Conservation (phyloP, 2,113 vertebrate species). For the Paedocypris sp. region DNA sequence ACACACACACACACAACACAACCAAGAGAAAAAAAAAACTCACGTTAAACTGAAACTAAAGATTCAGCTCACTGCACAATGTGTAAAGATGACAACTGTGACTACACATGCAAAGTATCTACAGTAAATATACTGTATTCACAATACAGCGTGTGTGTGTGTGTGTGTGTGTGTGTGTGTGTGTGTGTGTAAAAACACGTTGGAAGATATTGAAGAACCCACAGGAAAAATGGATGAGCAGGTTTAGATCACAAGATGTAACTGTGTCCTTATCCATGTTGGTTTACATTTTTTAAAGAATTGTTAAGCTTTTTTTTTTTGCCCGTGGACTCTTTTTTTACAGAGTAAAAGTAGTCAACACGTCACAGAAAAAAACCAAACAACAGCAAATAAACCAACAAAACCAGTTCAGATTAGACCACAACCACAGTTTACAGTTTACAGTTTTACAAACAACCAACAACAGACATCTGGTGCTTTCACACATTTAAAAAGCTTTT, state of each 20-base stretch:
- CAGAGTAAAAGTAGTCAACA: conserved; percentile 34
- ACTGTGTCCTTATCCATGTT: neutral
- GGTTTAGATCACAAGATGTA: neutral
- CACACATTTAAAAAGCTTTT: no score
- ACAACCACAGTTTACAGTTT: neutral
- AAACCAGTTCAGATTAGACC: conserved; percentile 2
- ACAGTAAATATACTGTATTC: neutral
- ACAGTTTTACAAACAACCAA: no score
- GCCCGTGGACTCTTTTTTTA: conserved; percentile 66
- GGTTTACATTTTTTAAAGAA: no score
- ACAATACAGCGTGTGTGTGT: conserved; percentile 20
- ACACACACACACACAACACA: conserved; percentile 34
- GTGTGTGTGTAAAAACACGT: conserved; percentile 16
- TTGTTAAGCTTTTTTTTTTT: no score
- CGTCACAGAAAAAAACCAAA: conserved; percentile 19
- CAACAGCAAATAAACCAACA: conserved; percentile 20
- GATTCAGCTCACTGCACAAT: conserved; percentile 27
- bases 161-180: conserved; percentile 11
- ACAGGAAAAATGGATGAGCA: conserved; percentile 70
- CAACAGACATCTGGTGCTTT: no score
- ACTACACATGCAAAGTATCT: no score
- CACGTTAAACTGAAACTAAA: neutral
- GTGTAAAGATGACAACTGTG: neutral
- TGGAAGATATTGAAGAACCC: conserved; percentile 60
- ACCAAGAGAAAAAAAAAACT: neutral